phyloP scores from a whole-genome alignment of 2,888 invertebrate genomes.

The Tipula lateralis region DNA sequence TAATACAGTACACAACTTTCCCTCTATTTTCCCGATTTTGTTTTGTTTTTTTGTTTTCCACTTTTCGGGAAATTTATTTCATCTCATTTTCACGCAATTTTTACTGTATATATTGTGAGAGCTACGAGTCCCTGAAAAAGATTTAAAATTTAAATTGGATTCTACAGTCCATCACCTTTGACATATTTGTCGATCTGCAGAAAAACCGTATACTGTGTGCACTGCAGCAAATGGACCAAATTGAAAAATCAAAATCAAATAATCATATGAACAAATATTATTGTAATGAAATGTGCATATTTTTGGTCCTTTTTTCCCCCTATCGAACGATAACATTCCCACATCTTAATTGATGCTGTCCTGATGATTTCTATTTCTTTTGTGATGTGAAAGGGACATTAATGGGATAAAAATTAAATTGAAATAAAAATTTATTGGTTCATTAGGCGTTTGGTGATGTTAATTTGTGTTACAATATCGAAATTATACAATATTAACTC shows the following conservation, averaged over 20 bases:
- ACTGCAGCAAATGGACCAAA: background rate
- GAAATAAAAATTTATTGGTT: conserved; percentile 1
- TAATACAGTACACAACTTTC: background rate
- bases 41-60: background rate
- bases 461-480: background rate
- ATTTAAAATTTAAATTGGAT: background rate
- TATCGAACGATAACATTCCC: background rate
- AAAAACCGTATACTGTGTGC: background rate
- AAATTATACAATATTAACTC: background rate
- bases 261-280: conserved; percentile 1
- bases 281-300: background rate
- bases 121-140: background rate
- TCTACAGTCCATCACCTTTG: background rate
- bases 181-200: background rate
- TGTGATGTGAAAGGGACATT: background rate
- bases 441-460: background rate
- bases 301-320: background rate
- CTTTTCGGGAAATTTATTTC: background rate
- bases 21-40: background rate
- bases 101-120: background rate
- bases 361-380: background rate
- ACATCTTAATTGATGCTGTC: background rate
- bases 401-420: conserved; percentile 11
- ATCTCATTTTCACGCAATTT: background rate
- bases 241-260: background rate